These are phyloP conservation scores for Takifugu ocellatus DNA, from an alignment of 2,797 vertebrate genomes.

Conservation along the genomic window DNA sequence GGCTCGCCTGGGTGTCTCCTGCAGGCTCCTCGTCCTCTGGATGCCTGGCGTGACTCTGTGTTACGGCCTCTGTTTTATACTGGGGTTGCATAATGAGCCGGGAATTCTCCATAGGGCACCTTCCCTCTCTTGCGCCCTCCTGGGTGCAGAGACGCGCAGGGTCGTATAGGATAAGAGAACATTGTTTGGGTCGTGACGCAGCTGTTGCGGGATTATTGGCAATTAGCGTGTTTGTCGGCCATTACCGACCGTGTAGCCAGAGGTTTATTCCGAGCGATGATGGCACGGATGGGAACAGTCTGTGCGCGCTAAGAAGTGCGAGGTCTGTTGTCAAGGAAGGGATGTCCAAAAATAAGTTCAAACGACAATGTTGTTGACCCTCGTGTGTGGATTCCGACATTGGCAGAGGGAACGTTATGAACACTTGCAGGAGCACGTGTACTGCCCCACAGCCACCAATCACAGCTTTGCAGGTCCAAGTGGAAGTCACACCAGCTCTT, in stretches of 20 bases:
- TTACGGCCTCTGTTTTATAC: slow-evolving; percentile 40
- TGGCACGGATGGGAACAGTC: slow-evolving; percentile 3
- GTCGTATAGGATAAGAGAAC: slow-evolving; percentile 21
- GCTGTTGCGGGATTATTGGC: slow-evolving; percentile 56
- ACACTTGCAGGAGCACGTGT: slow-evolving; percentile 61
- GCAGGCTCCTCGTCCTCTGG: slow-evolving; percentile 1
- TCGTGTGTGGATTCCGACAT: slow-evolving; percentile 43
- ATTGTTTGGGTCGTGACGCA: slow-evolving; percentile 57
- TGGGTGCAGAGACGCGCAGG: slow-evolving; percentile 34
- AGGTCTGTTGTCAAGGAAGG: slow-evolving; percentile 40
- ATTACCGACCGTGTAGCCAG: slow-evolving; percentile 19
- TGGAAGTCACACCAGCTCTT: not conserved
- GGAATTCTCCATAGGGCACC: slow-evolving; percentile 57
- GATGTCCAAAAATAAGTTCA: slow-evolving; percentile 70
- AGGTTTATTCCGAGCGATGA: slow-evolving; percentile 13
- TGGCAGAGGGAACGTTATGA: slow-evolving; percentile 46
- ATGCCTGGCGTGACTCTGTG: slow-evolving; percentile 13
- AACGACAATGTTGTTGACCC: slow-evolving; percentile 46
- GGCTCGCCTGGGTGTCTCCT: slow-evolving; percentile 32
- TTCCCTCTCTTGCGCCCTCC: slow-evolving; percentile 51
- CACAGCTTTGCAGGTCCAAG: not conserved
- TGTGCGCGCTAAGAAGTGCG: slow-evolving; percentile 13
- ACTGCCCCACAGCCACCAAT: slow-evolving; percentile 11
- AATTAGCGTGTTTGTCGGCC: slow-evolving; percentile 36
- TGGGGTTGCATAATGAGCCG: slow-evolving; percentile 61